Percentiles rank a stretch among this genome's conserved stretches.
phyloP scores from a whole-genome alignment of 2,888 invertebrate genomes.

The Ecdyonurus torrentis region DNA sequence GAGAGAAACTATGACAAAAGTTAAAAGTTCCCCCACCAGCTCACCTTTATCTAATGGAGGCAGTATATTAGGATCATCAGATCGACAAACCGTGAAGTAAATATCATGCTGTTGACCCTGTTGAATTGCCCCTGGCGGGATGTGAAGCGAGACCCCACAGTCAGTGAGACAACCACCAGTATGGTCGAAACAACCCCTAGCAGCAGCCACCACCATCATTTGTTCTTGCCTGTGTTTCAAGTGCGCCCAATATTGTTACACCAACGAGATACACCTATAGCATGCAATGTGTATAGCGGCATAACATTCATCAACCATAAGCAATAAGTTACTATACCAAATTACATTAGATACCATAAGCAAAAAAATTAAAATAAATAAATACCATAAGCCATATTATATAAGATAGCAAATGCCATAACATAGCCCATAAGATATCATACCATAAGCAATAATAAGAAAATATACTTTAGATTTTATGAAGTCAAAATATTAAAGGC shows the following conservation, averaged over 20 bases:
- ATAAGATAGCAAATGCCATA: too few relatives aligned
- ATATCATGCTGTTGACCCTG: slow-evolving; percentile 73
- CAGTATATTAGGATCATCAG: slow-evolving; percentile 39
- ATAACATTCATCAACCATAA: background rate
- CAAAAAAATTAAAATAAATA: too few relatives aligned
- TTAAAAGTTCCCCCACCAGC: background rate
- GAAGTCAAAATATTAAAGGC: too few relatives aligned
- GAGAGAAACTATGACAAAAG: background rate
- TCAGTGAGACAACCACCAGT: slow-evolving; percentile 70
- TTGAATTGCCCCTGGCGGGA: slow-evolving; percentile 76
- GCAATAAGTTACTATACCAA: background rate
- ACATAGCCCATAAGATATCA: too few relatives aligned
- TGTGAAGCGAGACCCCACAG: slow-evolving; percentile 78
- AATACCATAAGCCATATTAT: too few relatives aligned
- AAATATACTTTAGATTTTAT: too few relatives aligned
- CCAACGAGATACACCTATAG: too few relatives aligned
- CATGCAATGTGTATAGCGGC: background rate
- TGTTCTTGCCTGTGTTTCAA: too few relatives aligned
- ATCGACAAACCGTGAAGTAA: slow-evolving; percentile 65
- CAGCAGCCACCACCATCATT: slow-evolving; percentile 21
- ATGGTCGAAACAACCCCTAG: slow-evolving; percentile 45
- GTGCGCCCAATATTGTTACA: too few relatives aligned
- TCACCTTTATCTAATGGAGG: slow-evolving; percentile 83
- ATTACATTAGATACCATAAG: too few relatives aligned
- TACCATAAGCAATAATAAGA: too few relatives aligned